Percentiles rank a stretch among this genome's conserved stretches.
phyloP scores from a whole-genome alignment of 1,140 invertebrate species.

The Aphaenogaster rudis region DNA sequence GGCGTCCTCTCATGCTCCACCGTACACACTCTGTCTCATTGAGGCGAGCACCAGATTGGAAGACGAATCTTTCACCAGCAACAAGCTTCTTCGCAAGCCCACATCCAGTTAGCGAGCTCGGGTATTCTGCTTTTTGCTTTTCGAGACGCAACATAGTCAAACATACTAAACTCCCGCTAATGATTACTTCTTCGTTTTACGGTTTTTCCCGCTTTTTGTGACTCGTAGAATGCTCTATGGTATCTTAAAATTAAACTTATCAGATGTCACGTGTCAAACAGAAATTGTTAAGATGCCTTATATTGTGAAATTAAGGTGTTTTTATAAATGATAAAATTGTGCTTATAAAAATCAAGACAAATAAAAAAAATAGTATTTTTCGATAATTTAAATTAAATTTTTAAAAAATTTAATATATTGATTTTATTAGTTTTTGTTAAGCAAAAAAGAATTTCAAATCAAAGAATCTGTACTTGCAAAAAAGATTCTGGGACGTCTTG shows the following conservation, averaged over 20 bases:
- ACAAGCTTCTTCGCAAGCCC: slow-evolving; percentile 62
- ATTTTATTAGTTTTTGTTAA: background rate
- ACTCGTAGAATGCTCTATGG: background rate
- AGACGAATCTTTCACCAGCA: slow-evolving; percentile 63
- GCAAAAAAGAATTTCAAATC: background rate
- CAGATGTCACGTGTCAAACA: background rate
- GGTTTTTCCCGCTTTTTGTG: background rate
- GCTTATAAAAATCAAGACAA: background rate
- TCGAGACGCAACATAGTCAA: slow-evolving; percentile 45
- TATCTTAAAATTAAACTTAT: background rate
- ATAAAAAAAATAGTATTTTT: background rate
- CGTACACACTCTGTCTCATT: slow-evolving; percentile 14
- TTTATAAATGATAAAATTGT: background rate
- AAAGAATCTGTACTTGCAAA: slow-evolving; percentile 33
- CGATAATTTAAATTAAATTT: background rate
- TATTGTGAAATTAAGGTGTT: slow-evolving; percentile 1
- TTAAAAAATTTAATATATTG: background rate
- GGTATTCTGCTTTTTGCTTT: slow-evolving; percentile 38
- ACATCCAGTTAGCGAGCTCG: slow-evolving; percentile 51
- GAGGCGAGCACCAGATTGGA: slow-evolving; percentile 60
- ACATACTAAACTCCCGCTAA: slow-evolving; percentile 37
- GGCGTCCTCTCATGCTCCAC: background rate
- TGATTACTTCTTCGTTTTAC: slow-evolving; percentile 25
- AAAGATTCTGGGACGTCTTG: slow-evolving; percentile 27
- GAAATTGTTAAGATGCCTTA: background rate